phyloP scores from a whole-genome alignment of 2,888 invertebrate genomes.

The Callinectes sapidus region DNA sequence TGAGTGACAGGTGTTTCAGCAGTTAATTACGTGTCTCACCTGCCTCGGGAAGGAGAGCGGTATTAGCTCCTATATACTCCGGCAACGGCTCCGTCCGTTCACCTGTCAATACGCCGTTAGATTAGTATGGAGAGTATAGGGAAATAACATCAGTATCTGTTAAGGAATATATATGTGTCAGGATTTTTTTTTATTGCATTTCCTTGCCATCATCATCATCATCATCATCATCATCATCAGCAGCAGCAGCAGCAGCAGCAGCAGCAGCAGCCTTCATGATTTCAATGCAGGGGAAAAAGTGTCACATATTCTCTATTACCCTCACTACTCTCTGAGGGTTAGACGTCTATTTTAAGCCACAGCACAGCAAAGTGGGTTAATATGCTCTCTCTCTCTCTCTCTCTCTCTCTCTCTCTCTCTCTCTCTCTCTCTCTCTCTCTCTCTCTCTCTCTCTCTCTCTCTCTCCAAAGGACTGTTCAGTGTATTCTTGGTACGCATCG shows the following conservation, averaged over 20 bases:
- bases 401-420: background rate
- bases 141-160: background rate
- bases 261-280: no score
- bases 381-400: conserved; percentile 16
- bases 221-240: background rate
- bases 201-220: background rate
- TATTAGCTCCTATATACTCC: background rate
- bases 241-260: no score
- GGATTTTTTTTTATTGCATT: background rate
- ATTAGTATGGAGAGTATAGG: background rate
- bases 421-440: conserved; percentile 29
- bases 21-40: conserved; percentile 17
- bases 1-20: conserved; percentile 34
- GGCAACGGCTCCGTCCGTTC: background rate
- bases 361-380: no score
- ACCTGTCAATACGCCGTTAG: background rate
- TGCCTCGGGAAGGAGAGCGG: background rate
- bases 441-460: conserved; percentile 27
- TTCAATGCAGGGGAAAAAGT: no score
- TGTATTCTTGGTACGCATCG: background rate
- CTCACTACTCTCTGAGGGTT: no score
- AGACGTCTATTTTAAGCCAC: no score
- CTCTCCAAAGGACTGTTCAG: background rate
- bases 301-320: no score
- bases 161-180: background rate